Conservation (phyloP, 2,888 invertebrate genomes). For the Cerceris rybyensis region DNA sequence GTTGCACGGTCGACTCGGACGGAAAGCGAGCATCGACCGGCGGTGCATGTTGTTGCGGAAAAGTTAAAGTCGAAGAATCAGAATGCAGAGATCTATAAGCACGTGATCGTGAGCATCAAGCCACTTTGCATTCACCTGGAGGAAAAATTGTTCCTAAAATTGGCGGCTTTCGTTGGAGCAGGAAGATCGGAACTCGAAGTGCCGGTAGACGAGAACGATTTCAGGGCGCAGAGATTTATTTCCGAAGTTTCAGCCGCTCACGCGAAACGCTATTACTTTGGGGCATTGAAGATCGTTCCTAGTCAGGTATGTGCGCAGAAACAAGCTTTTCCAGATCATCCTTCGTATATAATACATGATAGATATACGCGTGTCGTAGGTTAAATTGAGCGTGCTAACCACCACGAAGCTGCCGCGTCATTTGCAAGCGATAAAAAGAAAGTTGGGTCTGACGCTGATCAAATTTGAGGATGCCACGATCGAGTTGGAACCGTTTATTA, state of each 20-base stretch:
- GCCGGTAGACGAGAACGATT: conserved; percentile 89
- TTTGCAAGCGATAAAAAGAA: conserved; percentile 91
- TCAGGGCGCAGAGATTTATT: conserved; percentile 90
- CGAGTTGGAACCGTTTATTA: conserved; percentile 93
- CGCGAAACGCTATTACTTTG: conserved; percentile 94
- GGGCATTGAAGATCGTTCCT: conserved; percentile 89
- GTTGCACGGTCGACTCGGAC: conserved; percentile 84
- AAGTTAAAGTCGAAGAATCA: conserved; percentile 85
- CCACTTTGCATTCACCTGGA: conserved; percentile 94
- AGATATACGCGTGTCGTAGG: conserved; percentile 82
- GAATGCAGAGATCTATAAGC: conserved; percentile 95
- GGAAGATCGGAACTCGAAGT: conserved; percentile 84
- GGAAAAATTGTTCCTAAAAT: conserved; percentile 90
- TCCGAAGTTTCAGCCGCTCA: conserved; percentile 91
- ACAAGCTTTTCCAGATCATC: background rate
- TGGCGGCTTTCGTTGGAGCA: conserved; percentile 85
- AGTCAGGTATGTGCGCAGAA: conserved; percentile 85
- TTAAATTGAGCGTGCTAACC: conserved; percentile 95
- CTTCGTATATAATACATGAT: background rate
- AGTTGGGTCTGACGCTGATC: conserved; percentile 93
- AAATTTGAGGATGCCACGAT: conserved; percentile 98
- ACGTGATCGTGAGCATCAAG: conserved; percentile 90
- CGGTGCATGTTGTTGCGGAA: conserved; percentile 91
- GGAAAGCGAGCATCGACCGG: conserved; percentile 85
- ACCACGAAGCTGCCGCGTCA: conserved; percentile 91